Base-by-base conservation (phyloP, 2,113 vertebrate species). In the Apeltes quadracus region DNA sequence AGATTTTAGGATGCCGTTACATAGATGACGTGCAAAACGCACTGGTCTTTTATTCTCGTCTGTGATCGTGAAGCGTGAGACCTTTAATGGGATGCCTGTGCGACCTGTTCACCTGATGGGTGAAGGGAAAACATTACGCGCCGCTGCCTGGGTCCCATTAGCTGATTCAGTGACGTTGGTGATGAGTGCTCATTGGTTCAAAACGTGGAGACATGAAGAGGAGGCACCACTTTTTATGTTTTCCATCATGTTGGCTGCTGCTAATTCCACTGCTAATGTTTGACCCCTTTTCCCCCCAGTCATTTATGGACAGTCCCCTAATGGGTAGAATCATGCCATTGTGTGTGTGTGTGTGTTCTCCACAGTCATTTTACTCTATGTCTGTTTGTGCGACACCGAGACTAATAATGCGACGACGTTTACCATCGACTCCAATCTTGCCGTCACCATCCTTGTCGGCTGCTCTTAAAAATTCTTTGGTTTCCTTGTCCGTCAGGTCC, bases 391-490 rank as follows among this genome's bases (percentile, higher is more conserved):
- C 29, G 62, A 51, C 55, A 32, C n/a, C 1, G 14, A 8, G 53
- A 48, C 51, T 36, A 44, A 43, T 72, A 55, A 72, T 54, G 16
- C 9, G 68, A 68, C 29, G 34, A 62, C 34, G 55, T 94, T 76
- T 94, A 99, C 97, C 97, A 13, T 98, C 96, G 4, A 93, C 91
- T 46, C 96, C 96, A 10, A 99, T 98, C 92, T 98, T 99, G 73
- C 97, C 97, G 20, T 99, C 97, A 69, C 96, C 96, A 0, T 99
- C 97, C 92, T 97, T 97, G 87, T 99, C 97, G n/a, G 96, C 97
- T 59, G 96, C 97, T 44, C 84, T 87, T 91, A 99, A 83, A 84
- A 99, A 94, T 14, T 54, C 89, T 93, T 96, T 96, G 27, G 95
- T 97, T 94, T 99, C 97, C 84, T 95, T 95, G 80, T 93, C 94